These are phyloP conservation scores for Tyria jacobaeae DNA, from an alignment of 2,888 invertebrate genomes.

Conservation along the genomic window DNA sequence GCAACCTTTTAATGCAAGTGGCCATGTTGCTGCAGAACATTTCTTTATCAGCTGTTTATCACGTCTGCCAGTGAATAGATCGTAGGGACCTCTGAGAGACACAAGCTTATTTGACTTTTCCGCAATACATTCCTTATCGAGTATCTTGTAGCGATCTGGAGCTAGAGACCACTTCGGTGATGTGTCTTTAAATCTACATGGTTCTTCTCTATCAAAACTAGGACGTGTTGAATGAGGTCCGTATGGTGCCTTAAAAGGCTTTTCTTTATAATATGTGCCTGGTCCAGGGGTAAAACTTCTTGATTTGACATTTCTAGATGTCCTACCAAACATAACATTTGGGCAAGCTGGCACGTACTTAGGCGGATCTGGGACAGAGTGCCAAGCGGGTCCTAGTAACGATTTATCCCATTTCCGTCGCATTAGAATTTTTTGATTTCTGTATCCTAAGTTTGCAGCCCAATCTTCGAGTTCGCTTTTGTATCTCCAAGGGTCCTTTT, in stretches of 20 bases:
- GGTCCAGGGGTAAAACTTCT: constrained; percentile 65
- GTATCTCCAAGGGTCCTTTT: constrained; percentile 74
- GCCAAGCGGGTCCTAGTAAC: constrained; percentile 75
- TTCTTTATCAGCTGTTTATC: constrained; percentile 55
- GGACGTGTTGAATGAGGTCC: constrained; percentile 71
- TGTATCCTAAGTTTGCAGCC: constrained; percentile 75
- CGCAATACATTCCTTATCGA: constrained; percentile 71
- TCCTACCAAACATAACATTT: constrained; percentile 73
- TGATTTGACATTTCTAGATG: constrained; percentile 52
- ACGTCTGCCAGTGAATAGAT: constrained; percentile 81
- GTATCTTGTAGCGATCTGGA: constrained; percentile 71
- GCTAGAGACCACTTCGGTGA: constrained; percentile 70
- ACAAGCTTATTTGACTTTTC: constrained; percentile 71
- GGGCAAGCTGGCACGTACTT: constrained; percentile 64
- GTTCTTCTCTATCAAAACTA: constrained; percentile 70
- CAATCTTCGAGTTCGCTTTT: constrained; percentile 77
- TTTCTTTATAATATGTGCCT: constrained; percentile 69
- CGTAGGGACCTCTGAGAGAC: constrained; percentile 75
- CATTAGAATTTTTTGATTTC: constrained; percentile 70
- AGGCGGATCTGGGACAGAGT: constrained; percentile 48
- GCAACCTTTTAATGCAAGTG: constrained; percentile 64
- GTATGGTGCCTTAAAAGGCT: constrained; percentile 67
- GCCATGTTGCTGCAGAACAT: constrained; percentile 72
- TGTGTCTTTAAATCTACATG: constrained; percentile 71
- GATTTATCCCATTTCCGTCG: constrained; percentile 61